Evolutionary conservation across 2,797 vertebrate genomes (phyloP).

Genomic region (Acropternis orthonyx): DNA sequence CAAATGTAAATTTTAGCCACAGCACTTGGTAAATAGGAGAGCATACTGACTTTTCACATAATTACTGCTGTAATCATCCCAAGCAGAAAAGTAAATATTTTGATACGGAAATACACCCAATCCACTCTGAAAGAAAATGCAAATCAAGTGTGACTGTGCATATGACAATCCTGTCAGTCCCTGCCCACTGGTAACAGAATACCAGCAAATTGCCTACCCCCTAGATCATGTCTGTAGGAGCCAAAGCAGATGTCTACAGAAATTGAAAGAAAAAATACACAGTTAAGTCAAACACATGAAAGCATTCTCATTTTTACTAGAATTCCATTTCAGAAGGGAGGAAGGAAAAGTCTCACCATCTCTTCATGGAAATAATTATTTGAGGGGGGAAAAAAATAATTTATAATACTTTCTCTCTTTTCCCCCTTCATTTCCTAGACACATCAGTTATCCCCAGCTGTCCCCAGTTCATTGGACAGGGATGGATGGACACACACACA

Average conservation of each 20-base stretch:
- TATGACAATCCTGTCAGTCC: neutral
- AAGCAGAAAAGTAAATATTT: conserved; percentile 24
- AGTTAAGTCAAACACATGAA: neutral
- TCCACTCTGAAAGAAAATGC: neutral
- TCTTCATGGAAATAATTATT: neutral
- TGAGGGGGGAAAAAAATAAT: neutral
- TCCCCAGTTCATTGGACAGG: neutral
- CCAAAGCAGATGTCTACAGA: neutral
- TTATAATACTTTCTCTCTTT: neutral
- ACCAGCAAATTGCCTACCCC: neutral
- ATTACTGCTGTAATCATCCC: neutral
- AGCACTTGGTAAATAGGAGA: neutral
- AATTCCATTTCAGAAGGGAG: neutral
- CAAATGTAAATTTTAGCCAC: neutral
- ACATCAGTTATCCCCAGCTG: fast-evolving
- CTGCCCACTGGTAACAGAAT: neutral
- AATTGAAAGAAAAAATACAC: neutral
- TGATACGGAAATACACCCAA: neutral
- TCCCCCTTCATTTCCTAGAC: neutral
- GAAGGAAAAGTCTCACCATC: neutral
- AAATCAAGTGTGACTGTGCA: neutral
- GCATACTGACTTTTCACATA: neutral
- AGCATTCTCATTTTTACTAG: neutral
- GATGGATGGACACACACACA: neutral
- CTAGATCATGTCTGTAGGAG: fast-evolving